Evolutionary conservation across 2,888 invertebrate species (phyloP), one percentile per base, ranked within the genome.

Genomic region (Sipha maydis): DNA sequence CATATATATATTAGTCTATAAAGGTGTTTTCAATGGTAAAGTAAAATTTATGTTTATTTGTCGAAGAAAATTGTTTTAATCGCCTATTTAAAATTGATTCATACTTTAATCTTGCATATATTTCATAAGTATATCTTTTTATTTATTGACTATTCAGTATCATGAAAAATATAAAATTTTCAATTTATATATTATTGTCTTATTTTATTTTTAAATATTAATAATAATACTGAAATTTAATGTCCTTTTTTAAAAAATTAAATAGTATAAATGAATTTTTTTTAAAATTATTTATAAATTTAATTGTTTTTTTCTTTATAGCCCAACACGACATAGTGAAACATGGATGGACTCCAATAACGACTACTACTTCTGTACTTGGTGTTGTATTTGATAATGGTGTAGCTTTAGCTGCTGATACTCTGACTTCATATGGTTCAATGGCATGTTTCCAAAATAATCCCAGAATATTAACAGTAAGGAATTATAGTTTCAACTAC

Each of bases 341-440:
- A 75, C 90, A 89, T 71, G 89, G 88, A n/a, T 89, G 89, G 78
- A 90, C 89, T 56, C 98, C 98, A 0, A 95, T 96, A 83, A 97
- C 97, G 3, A 98, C 98, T 1, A 97, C 98, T 25, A 96, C 98
- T 5, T 98, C 98, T 61, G 97, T 99, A 0, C 93, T 99, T 41
- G 98, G 96, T 8, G 92, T 99, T 25, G 95, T 95, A 91, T 99
- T 96, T 91, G 95, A 97, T 91, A 95, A 95, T 90, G 99, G 99
- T 67, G 95, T 98, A 31, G 94, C 98, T 82, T 94, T 99, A 77
- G 98, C 98, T 31, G 98, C 97, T 4, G 99, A 99, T 92, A 95
- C 96, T 78, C 93, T 99, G 0, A 98, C 96, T 1, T 98, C 98
- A 0, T 99, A 99, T 91, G 99, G 99, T 34, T 96, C 97, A 0